Evolutionary conservation across 2,797 vertebrate species (phyloP).

Genomic region (Trachurus trachurus): DNA sequence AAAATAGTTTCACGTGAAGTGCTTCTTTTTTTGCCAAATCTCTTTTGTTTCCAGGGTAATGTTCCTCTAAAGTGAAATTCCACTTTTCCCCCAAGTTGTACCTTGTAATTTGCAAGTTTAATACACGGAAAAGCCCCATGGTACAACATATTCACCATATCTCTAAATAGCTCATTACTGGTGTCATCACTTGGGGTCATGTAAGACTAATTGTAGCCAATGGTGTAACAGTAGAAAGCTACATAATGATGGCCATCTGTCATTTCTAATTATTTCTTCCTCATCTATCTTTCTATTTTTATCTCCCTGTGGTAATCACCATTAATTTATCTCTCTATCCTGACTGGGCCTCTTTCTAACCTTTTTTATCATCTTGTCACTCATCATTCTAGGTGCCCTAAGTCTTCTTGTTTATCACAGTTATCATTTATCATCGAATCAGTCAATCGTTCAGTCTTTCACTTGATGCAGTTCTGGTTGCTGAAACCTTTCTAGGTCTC

Average conservation of each 20-base stretch:
- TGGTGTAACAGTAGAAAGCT: conserved; percentile 39
- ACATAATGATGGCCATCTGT: conserved; percentile 66
- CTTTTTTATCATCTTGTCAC: conserved; percentile 37
- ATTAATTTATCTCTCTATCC: conserved; percentile 17
- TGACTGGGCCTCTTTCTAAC: conserved; percentile 28
- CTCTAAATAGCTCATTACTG: conserved; percentile 55
- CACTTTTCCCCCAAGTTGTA: conserved; percentile 10
- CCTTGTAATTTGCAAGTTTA: conserved; percentile 41
- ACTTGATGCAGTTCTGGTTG: conserved; percentile 5
- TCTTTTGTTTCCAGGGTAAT: conserved; percentile 40
- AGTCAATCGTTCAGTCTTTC: conserved; percentile 17
- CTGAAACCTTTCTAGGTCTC: conserved; percentile 1
- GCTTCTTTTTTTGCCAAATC: not conserved
- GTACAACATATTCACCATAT: conserved; percentile 33
- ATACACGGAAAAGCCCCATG: conserved; percentile 34
- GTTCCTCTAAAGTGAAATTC: conserved; percentile 32
- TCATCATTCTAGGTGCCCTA: not conserved
- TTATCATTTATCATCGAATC: conserved; percentile 13
- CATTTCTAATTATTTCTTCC: conserved; percentile 59
- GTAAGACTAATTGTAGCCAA: conserved; percentile 63
- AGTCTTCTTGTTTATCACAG: conserved; percentile 15
- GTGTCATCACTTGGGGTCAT: conserved; percentile 50
- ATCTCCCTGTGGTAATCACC: conserved; percentile 20
- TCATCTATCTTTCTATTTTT: conserved; percentile 56
- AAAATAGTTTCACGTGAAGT: conserved; percentile 11